These are phyloP conservation scores for Pediacus dermestoides DNA, from an alignment of 2,888 invertebrate species.

Conservation along the genomic window DNA sequence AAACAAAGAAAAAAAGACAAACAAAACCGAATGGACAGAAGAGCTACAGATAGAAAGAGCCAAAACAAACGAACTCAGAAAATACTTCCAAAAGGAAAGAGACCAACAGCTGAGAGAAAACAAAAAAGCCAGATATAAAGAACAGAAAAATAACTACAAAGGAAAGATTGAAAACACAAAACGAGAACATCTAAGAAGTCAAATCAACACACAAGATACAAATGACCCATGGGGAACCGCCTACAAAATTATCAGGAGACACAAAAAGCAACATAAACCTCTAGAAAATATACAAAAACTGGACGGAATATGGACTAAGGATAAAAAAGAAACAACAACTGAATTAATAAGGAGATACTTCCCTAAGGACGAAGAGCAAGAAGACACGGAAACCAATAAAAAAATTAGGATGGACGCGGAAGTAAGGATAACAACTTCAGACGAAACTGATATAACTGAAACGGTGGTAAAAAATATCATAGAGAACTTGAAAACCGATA, in stretches of 20 bases:
- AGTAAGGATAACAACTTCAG: slow-evolving; percentile 6
- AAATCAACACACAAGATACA: too few relatives aligned
- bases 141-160: background rate
- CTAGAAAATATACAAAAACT: slow-evolving; percentile 7
- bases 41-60: background rate
- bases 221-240: slow-evolving; percentile 10
- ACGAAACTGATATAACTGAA: slow-evolving; percentile 4
- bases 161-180: slow-evolving; percentile 5
- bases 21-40: background rate
- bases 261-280: background rate
- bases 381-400: slow-evolving; percentile 7
- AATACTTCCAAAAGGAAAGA: slow-evolving; percentile 8
- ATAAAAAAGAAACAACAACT: slow-evolving; percentile 12
- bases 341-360: slow-evolving; percentile 20
- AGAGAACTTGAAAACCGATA: slow-evolving; percentile 11
- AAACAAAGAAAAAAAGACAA: too few relatives aligned
- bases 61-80: background rate
- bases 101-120: slow-evolving; percentile 8
- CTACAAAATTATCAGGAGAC: background rate
- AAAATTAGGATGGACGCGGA: too few relatives aligned
- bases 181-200: too few relatives aligned
- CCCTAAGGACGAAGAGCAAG: slow-evolving; percentile 13
- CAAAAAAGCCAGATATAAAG: slow-evolving; percentile 6
- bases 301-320: slow-evolving; percentile 14
- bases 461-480: too few relatives aligned